These are phyloP conservation scores for Prochilodus magdalenae DNA, from an alignment of 2,113 vertebrate genomes.

Conservation along the genomic window DNA sequence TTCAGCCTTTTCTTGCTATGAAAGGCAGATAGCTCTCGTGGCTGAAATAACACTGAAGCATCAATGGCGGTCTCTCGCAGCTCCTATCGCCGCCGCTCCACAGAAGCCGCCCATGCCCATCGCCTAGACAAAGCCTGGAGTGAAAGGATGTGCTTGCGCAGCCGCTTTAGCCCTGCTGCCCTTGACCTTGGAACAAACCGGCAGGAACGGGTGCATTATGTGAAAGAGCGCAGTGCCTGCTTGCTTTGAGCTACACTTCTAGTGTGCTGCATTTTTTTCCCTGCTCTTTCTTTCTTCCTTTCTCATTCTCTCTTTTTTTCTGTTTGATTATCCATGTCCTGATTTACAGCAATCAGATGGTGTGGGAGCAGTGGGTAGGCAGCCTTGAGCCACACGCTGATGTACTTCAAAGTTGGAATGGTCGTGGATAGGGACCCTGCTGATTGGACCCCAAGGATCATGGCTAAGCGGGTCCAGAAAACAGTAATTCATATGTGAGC, in stretches of 20 bases:
- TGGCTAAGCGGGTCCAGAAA: constrained; percentile 10
- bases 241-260: constrained; percentile 37
- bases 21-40: neutral
- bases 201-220: constrained; percentile 31
- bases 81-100: neutral
- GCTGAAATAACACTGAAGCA: constrained; percentile 9
- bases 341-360: constrained; percentile 68
- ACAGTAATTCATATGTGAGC: constrained; percentile 29
- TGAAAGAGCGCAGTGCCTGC: constrained; percentile 33
- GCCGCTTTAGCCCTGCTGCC: constrained; percentile 50
- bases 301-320: constrained; percentile 28
- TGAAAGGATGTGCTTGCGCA: constrained; percentile 54
- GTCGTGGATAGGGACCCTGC: constrained; percentile 19
- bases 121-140: constrained; percentile 16
- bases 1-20: constrained; percentile 14
- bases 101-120: neutral
- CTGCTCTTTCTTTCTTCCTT: neutral
- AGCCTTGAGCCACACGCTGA: constrained; percentile 19
- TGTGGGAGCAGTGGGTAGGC: neutral
- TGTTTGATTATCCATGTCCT: constrained; percentile 63
- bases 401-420: constrained; percentile 18
- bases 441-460: constrained; percentile 50
- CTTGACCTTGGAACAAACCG: constrained; percentile 63
- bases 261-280: constrained; percentile 8
- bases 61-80: neutral